Evolutionary conservation across 2,797 vertebrate genomes (phyloP), one percentile per base, ranked within the genome.

Genomic region (Mormyrus hasselquistii): DNA sequence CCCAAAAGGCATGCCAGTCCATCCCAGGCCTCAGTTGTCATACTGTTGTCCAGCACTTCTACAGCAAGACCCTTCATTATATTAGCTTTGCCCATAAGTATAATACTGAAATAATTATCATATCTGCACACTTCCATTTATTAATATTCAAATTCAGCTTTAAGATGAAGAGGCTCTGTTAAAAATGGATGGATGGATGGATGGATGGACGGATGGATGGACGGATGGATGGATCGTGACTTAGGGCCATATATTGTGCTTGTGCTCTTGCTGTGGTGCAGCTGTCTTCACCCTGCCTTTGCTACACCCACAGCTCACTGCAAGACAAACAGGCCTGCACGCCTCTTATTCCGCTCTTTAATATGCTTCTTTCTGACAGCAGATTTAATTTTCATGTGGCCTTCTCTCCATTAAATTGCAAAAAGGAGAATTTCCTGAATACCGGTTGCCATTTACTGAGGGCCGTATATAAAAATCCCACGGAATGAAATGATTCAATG

Each of bases 371-470:
- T 34, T 79, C 73, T 4, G 2, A 16, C 73, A 79, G 73, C 38
- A 44, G 73, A 79, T 79, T 79, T 79, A 79, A 79, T 79, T 79
- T 79, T 79, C 73, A 19, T 38, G 14, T 79, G 34, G 38, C 73
- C 73, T 79, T 79, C 73, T 79, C 38, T 79, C 73, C 73, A 79
- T 79, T 79, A 79, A 79, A 79, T 79, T 79, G 38, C 82, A 50
- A 47, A 84, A 47, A 84, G 82, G 82, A 84, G 41, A 84, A 84
- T 84, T 84, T 47, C 44, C 14, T 86, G 85, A 86, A 86, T 50
- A 55, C 49, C 41, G 9, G 73, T 79, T 50, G 47, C 83, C 44
- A 86, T 86, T 34, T 86, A 34, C 52, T 19, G 50, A 55, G 85
- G 25, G 50, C 52, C 53, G 85, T 50, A 86, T 29, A 86, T 34